Evolutionary conservation across 2,113 vertebrate species (phyloP).

Genomic region (Xiphophorus hellerii): DNA sequence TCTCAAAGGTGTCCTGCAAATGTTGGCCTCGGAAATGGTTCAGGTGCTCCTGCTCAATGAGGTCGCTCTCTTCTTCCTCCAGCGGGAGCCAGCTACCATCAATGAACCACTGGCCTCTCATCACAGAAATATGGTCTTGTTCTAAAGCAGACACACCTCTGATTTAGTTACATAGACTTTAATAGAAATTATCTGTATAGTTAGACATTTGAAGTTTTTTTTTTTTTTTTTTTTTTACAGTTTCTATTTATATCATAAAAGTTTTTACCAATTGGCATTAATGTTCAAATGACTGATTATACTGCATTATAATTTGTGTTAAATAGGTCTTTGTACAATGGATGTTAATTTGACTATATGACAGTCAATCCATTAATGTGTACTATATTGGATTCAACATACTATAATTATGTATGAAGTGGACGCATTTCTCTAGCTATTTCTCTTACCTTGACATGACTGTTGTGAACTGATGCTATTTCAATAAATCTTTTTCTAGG

Average conservation of each 20-base stretch:
- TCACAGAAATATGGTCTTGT: conserved; percentile 93
- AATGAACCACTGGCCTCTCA: conserved; percentile 98
- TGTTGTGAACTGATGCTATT: not conserved
- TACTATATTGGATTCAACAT: too few species aligned
- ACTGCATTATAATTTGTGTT: not conserved
- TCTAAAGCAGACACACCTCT: conserved; percentile 76
- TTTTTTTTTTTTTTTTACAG: not conserved
- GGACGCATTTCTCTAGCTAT: not conserved
- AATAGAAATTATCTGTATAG: not conserved
- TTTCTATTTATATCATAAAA: not conserved
- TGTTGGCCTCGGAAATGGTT: conserved; percentile 90
- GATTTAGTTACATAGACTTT: not conserved
- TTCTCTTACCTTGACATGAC: not conserved
- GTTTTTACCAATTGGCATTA: not conserved
- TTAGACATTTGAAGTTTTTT: not conserved
- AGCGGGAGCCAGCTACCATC: conserved; percentile 96
- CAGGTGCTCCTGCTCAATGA: conserved; percentile 94
- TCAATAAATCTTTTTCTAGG: not conserved
- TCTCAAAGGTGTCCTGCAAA: conserved; percentile 90
- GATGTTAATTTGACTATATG: not conserved
- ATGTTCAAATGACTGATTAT: not conserved
- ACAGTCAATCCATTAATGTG: not conserved
- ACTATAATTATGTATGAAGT: too few species aligned
- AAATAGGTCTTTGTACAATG: not conserved
- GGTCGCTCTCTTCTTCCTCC: conserved; percentile 95